Evolutionary conservation across 37 sponge, comb jelly and placozoan species (phyloP).

Genomic region (Crambe crambe): DNA sequence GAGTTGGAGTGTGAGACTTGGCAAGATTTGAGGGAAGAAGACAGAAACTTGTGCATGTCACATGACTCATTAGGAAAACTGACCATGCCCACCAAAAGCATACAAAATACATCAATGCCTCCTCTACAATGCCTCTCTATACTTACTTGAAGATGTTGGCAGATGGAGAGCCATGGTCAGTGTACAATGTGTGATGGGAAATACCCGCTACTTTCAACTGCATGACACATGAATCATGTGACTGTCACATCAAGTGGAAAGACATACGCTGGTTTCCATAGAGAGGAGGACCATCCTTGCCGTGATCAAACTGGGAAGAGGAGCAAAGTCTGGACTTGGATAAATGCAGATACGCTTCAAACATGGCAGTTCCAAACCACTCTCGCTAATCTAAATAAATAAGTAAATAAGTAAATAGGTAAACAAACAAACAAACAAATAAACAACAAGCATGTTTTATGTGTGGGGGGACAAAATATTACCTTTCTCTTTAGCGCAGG

Average conservation of each 20-base stretch:
- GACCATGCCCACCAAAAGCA: not conserved
- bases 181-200: conserved; percentile 9
- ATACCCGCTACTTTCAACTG: conserved; percentile 35
- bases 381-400: conserved; percentile 14
- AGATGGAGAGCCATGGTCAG: conserved; percentile 21
- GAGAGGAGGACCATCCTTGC: not conserved
- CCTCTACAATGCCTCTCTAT: not conserved
- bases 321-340: not conserved
- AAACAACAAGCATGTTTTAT: too few relatives aligned
- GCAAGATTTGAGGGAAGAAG: conserved; percentile 35
- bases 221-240: not conserved
- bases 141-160: conserved; percentile 24
- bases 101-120: not conserved
- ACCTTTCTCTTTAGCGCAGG: conserved; percentile 61
- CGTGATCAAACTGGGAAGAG: conserved; percentile 7
- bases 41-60: conserved; percentile 30
- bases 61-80: conserved; percentile 3
- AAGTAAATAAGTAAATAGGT: not conserved
- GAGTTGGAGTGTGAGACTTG: conserved; percentile 1
- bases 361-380: conserved; percentile 7
- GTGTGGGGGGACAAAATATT: not conserved
- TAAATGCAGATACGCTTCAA: conserved; percentile 40
- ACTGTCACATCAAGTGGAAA: not conserved
- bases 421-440: not conserved
- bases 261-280: conserved; percentile 42